Conservation (phyloP, 2,888 invertebrate species). For the Acleris emargana region DNA sequence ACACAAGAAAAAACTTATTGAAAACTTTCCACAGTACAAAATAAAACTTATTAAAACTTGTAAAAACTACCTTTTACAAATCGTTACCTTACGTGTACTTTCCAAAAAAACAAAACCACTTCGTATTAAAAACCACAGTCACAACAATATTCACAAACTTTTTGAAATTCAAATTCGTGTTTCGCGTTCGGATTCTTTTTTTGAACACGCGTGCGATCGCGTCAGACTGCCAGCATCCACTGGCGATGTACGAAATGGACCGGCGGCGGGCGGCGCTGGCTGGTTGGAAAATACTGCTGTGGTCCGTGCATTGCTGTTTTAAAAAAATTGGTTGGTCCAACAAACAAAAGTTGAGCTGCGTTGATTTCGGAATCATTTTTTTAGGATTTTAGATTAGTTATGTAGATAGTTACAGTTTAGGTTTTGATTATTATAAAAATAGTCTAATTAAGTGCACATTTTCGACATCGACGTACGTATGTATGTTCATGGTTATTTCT, state of each 20-base stretch:
- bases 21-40: too few species aligned
- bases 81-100: neutral
- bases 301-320: neutral
- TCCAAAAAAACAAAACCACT: neutral
- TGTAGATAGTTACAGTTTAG: too few species aligned
- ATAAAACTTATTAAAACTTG: too few species aligned
- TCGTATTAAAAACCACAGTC: neutral
- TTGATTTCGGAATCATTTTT: too few species aligned
- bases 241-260: conserved; percentile 48
- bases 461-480: too few species aligned
- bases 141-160: conserved; percentile 1
- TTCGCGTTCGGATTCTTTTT: conserved; percentile 17
- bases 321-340: neutral
- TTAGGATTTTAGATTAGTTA: too few species aligned
- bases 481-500: too few species aligned
- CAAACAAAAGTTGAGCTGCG: too few species aligned
- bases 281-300: neutral
- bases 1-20: too few species aligned
- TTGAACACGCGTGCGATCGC: conserved; percentile 47
- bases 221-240: conserved; percentile 58
- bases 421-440: too few species aligned
- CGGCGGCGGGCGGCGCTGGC: conserved; percentile 36
- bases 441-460: too few species aligned
- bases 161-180: conserved; percentile 2
- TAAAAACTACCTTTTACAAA: too few species aligned